Conservation (phyloP, 2,797 vertebrate genomes). For the Hippoglossus hippoglossus region DNA sequence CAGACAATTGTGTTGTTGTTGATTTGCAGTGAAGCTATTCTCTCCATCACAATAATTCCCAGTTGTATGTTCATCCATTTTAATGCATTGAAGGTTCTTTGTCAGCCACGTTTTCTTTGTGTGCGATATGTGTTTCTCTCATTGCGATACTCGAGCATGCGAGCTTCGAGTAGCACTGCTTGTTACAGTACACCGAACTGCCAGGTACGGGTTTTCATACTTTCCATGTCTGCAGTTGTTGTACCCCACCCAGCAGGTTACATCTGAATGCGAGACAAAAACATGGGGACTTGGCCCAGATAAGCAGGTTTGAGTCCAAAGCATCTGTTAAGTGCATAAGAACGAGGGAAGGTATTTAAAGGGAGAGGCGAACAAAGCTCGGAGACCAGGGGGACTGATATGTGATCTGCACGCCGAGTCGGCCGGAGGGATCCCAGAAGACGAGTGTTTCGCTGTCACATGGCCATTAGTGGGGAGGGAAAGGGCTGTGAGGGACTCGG, state of each 20-base stretch:
- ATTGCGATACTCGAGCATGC: not conserved
- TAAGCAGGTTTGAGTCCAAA: slow-evolving; percentile 60
- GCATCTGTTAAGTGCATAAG: slow-evolving; percentile 81
- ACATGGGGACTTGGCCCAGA: slow-evolving; percentile 62
- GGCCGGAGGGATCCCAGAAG: slow-evolving; percentile 68
- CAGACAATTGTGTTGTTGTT: no score
- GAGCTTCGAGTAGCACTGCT: not conserved
- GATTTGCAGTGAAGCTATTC: no score
- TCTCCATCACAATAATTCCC: no score
- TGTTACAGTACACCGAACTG: slow-evolving; percentile 18
- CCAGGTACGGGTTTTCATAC: slow-evolving; percentile 46
- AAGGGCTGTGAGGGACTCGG: slow-evolving; percentile 18
- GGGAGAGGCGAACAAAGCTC: slow-evolving; percentile 62
- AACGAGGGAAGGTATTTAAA: slow-evolving; percentile 50
- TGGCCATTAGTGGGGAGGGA: slow-evolving; percentile 42
- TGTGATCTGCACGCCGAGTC: slow-evolving; percentile 62
- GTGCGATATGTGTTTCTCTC: not conserved
- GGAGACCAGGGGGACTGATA: slow-evolving; percentile 70
- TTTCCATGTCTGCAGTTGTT: slow-evolving; percentile 52
- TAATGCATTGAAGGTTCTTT: no score
- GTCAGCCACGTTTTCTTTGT: no score
- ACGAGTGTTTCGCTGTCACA: slow-evolving; percentile 48
- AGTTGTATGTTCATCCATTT: no score
- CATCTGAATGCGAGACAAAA: slow-evolving; percentile 58
- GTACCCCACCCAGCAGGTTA: slow-evolving; percentile 34